phyloP scores from a whole-genome alignment of 2,113 vertebrate genomes.

The Nettapus auritus region DNA sequence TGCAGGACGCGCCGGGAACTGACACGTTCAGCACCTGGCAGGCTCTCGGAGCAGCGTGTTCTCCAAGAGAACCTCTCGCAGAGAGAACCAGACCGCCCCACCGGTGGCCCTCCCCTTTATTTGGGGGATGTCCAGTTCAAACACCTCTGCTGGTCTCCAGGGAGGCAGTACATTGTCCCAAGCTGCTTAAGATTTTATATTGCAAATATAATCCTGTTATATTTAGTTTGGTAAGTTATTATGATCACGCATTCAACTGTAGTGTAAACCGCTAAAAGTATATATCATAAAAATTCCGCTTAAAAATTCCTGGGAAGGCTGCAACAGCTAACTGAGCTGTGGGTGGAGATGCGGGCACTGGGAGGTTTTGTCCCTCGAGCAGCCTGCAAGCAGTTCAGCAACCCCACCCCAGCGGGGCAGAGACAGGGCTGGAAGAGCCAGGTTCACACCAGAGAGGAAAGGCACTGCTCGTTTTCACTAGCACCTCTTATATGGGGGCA shows the following conservation, averaged over 20 bases:
- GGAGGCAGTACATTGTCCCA: background rate
- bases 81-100: rapidly evolving
- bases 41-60: background rate
- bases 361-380: background rate
- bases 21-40: rapidly evolving
- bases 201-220: no score
- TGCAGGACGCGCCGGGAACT: background rate
- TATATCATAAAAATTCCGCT: background rate
- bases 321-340: background rate
- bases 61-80: rapidly evolving
- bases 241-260: background rate
- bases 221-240: background rate
- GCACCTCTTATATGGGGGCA: background rate
- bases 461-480: background rate
- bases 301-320: background rate
- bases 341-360: rapidly evolving
- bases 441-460: background rate
- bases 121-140: background rate
- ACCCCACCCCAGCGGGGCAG: background rate
- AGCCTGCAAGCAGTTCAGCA: background rate
- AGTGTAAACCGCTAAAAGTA: background rate
- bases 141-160: background rate
- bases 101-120: rapidly evolving
- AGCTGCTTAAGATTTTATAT: background rate
- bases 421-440: background rate